Conservation (phyloP, 2,797 vertebrate species). For the Poeciliopsis infans region DNA sequence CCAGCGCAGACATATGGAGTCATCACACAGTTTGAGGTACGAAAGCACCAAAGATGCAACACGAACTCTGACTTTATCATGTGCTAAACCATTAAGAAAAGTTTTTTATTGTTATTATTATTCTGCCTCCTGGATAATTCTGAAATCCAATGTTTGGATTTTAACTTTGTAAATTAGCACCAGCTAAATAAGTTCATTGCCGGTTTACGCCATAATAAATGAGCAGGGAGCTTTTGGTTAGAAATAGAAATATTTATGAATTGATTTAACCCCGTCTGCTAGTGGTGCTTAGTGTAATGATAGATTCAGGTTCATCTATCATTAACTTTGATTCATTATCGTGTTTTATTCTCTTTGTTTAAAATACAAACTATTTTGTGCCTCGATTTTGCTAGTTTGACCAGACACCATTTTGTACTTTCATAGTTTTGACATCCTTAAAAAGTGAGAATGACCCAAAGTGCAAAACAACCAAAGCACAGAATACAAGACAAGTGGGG, state of each 20-base stretch:
- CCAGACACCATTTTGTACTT: background rate
- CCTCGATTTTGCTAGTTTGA: background rate
- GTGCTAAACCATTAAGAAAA: background rate
- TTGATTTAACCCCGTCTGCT: background rate
- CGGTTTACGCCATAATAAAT: background rate
- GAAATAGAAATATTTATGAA: background rate
- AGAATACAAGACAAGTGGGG: background rate
- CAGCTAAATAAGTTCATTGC: background rate
- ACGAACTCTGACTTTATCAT: no score
- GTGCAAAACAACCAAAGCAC: background rate
- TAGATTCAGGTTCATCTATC: background rate
- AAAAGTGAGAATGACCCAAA: background rate
- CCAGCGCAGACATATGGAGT: constrained; percentile 94
- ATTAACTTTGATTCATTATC: background rate
- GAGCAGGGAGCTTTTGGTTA: background rate
- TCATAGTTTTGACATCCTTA: background rate
- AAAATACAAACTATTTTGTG: background rate
- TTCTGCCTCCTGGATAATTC: background rate
- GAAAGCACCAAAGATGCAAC: no score
- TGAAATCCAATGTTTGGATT: background rate
- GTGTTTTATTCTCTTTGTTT: background rate
- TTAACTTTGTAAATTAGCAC: background rate
- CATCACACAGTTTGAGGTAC: constrained; percentile 96
- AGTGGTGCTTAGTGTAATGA: background rate
- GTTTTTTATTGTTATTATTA: background rate